A percentile compares a stretch with the other conserved stretches of the same genome.
These are phyloP conservation scores for Rhea americana DNA, from an alignment of 2,113 vertebrate genomes.

Conservation along the genomic window DNA sequence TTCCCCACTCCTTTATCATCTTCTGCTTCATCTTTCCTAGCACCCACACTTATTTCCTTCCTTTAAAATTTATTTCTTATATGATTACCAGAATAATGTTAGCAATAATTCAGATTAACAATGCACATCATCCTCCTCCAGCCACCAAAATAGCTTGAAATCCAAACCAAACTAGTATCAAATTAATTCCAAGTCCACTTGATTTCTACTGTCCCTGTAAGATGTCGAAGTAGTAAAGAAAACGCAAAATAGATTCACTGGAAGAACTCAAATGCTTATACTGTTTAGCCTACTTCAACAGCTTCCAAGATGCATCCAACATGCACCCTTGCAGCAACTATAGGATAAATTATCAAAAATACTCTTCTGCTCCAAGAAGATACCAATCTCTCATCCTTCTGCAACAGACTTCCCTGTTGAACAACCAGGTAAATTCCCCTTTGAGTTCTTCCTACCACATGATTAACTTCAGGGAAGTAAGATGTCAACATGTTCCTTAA, in stretches of 20 bases:
- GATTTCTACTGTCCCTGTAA: neutral
- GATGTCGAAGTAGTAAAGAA: neutral
- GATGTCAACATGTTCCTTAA: neutral
- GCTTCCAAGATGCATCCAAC: neutral
- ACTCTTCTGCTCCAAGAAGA: neutral
- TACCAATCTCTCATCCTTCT: neutral
- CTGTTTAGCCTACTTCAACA: neutral
- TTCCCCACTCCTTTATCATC: neutral
- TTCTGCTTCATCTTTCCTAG: neutral
- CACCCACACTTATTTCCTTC: neutral
- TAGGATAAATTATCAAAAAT: neutral
- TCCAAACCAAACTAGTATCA: accelerated
- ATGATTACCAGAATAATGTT: neutral
- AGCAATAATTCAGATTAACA: neutral
- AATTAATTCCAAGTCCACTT: neutral
- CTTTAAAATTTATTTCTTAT: neutral
- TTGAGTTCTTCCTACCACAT: neutral
- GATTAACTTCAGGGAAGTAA: conserved; percentile 26
- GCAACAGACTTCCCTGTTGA: neutral
- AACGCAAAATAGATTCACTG: neutral
- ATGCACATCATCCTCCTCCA: neutral
- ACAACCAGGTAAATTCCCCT: neutral
- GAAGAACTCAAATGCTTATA: neutral
- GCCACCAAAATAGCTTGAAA: neutral
- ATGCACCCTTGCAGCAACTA: neutral